Conservation (phyloP, 1,140 invertebrate genomes). For the Dendrolimus punctatus region DNA sequence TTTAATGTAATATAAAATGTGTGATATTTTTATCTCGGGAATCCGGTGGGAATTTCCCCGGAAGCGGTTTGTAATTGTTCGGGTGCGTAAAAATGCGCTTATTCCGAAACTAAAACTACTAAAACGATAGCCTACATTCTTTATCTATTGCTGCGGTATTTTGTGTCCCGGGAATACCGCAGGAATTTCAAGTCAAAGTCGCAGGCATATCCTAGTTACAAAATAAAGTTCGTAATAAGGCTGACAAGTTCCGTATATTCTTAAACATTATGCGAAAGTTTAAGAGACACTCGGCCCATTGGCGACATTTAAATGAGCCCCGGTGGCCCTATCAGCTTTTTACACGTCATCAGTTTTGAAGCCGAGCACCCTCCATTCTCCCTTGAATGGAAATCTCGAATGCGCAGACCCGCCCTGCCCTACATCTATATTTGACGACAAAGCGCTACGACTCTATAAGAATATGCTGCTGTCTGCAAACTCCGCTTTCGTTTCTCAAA, state of each 20-base stretch:
- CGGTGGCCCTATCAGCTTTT: conserved; percentile 45
- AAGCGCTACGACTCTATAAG: conserved; percentile 20
- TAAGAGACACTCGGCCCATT: conserved; percentile 28
- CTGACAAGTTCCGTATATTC: conserved; percentile 6
- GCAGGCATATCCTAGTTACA: too few species aligned
- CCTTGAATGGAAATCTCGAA: conserved; percentile 27
- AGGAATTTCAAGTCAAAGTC: too few species aligned
- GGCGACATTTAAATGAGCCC: conserved; percentile 41
- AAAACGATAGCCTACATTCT: too few species aligned
- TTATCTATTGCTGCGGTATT: too few species aligned
- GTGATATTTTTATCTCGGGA: too few species aligned
- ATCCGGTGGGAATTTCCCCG: too few species aligned
- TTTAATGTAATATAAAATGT: too few species aligned
- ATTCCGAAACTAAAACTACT: too few species aligned
- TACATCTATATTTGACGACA: conserved; percentile 18
- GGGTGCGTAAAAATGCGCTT: too few species aligned
- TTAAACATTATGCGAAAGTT: conserved; percentile 12
- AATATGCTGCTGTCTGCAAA: conserved; percentile 12
- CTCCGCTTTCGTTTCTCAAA: background rate
- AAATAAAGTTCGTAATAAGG: background rate
- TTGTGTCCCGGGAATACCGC: too few species aligned
- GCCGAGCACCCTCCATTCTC: conserved; percentile 32
- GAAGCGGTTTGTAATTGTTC: too few species aligned
- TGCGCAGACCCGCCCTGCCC: conserved; percentile 13
- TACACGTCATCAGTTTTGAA: conserved; percentile 51